phyloP scores from a whole-genome alignment of 2,888 invertebrate genomes.

The Meloe dianella region DNA sequence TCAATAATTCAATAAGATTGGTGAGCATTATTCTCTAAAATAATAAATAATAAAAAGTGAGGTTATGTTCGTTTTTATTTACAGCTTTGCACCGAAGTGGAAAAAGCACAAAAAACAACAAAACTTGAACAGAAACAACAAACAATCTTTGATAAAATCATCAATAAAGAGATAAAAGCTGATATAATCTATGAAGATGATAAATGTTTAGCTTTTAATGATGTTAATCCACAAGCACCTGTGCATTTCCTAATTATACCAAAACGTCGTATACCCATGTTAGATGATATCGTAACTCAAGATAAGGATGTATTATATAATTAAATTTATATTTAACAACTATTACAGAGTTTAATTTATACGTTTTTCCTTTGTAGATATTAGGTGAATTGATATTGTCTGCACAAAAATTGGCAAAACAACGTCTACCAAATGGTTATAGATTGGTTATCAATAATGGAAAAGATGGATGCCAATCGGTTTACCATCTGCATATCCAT shows the following conservation, averaged over 20 bases:
- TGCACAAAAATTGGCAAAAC: slow-evolving; percentile 70
- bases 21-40: not conserved
- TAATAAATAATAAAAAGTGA: not conserved
- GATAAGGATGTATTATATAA: slow-evolving; percentile 61
- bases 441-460: slow-evolving; percentile 83
- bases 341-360: too few species aligned
- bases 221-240: slow-evolving; percentile 81
- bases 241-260: slow-evolving; percentile 86
- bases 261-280: slow-evolving; percentile 70
- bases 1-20: not conserved
- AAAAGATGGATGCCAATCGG: slow-evolving; percentile 79
- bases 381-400: slow-evolving; percentile 75
- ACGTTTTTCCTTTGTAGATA: slow-evolving; percentile 62
- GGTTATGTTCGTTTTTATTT: not conserved
- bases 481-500: slow-evolving; percentile 84
- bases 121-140: slow-evolving; percentile 34
- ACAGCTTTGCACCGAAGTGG: slow-evolving; percentile 46
- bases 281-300: slow-evolving; percentile 66
- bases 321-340: too few species aligned
- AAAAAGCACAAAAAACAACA: slow-evolving; percentile 50
- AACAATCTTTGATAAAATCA: slow-evolving; percentile 79
- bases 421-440: slow-evolving; percentile 72
- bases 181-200: slow-evolving; percentile 85
- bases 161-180: slow-evolving; percentile 78
- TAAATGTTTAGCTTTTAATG: slow-evolving; percentile 79